A percentile compares a stretch with the other conserved stretches of the same genome.
Evolutionary conservation across 2,797 vertebrate genomes (phyloP).

Genomic region (Microcaecilia unicolor): DNA sequence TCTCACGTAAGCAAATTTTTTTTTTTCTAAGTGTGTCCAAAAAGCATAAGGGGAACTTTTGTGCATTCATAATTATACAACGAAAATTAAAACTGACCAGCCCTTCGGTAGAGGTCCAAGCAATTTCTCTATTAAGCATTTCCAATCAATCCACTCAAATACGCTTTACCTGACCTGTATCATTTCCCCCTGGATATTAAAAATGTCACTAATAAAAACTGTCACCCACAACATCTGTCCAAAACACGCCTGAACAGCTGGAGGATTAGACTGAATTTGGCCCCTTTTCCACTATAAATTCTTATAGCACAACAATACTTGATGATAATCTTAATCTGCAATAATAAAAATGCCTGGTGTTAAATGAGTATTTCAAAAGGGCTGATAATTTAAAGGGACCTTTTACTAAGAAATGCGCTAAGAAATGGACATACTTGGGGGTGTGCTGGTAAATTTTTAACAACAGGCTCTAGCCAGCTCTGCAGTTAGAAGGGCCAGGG

Average conservation of each 20-base stretch:
- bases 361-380: neutral
- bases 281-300: constrained; percentile 22
- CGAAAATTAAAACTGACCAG: constrained; percentile 17
- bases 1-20: constrained; percentile 13
- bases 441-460: too few species aligned
- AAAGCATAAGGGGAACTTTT: constrained; percentile 11
- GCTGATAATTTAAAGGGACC: too few species aligned
- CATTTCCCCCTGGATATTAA: constrained; percentile 31
- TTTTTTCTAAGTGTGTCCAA: constrained; percentile 26
- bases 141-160: constrained; percentile 14
- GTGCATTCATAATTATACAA: constrained; percentile 10
- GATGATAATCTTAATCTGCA: constrained; percentile 16
- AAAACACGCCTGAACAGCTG: constrained; percentile 31
- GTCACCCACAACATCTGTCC: constrained; percentile 30
- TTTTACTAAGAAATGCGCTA: too few species aligned
- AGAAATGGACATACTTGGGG: too few species aligned
- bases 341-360: constrained; percentile 12
- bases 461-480: too few species aligned
- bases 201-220: constrained; percentile 29
- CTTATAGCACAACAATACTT: constrained; percentile 9
- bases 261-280: constrained; percentile 29
- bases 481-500: too few species aligned
- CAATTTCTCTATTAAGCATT: constrained; percentile 33
- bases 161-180: constrained; percentile 14
- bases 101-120: constrained; percentile 19